phyloP scores from a whole-genome alignment of 2,888 invertebrate genomes.

The Erebia epiphron region DNA sequence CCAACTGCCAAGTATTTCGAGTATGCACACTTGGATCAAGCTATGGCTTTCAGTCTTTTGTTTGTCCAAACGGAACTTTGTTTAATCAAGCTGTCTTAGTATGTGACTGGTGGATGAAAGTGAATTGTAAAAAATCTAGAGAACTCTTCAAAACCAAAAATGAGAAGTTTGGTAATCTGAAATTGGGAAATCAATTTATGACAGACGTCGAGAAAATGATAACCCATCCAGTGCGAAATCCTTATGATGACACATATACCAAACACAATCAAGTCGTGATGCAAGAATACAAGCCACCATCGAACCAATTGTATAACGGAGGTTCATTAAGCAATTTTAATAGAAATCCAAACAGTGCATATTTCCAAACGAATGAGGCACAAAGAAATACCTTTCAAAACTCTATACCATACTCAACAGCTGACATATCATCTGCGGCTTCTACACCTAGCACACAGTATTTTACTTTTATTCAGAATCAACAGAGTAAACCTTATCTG shows the following conservation, averaged over 20 bases:
- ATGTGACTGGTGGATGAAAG: constrained; percentile 88
- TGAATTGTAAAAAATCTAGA: constrained; percentile 80
- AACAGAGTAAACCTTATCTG: constrained; percentile 47
- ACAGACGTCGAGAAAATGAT: constrained; percentile 83
- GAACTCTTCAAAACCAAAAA: constrained; percentile 67
- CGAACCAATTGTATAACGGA: constrained; percentile 67
- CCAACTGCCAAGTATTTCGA: constrained; percentile 86
- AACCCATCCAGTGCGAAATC: constrained; percentile 75
- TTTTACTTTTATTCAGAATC: constrained; percentile 54
- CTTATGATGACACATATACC: constrained; percentile 62
- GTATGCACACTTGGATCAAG: constrained; percentile 84
- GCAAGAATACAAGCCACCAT: constrained; percentile 75
- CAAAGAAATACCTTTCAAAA: constrained; percentile 55
- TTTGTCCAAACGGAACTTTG: constrained; percentile 86
- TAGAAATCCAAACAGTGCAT: constrained; percentile 58
- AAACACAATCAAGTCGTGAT: constrained; percentile 66
- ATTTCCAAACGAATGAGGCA: constrained; percentile 62
- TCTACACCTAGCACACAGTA: constrained; percentile 69
- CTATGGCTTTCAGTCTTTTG: constrained; percentile 83
- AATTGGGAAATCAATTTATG: constrained; percentile 80
- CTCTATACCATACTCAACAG: constrained; percentile 42
- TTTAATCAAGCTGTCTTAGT: constrained; percentile 86
- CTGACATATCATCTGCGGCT: constrained; percentile 57
- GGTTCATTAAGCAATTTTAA: constrained; percentile 60
- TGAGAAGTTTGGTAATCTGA: constrained; percentile 72